phyloP scores from a whole-genome alignment of 2,797 vertebrate species.

The Trachops cirrhosus region DNA sequence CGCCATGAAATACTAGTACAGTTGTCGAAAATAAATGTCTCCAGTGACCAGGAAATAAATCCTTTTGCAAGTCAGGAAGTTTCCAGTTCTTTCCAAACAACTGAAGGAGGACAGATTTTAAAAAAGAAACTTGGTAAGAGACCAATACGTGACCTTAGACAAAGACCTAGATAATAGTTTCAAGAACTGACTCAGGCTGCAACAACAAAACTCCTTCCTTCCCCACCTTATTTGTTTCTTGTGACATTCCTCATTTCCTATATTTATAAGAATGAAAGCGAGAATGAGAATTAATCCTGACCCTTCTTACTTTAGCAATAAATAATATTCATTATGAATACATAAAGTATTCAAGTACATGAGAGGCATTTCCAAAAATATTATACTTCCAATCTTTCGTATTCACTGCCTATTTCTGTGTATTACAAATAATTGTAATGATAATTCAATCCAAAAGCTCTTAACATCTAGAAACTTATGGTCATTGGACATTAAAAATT shows the following conservation, averaged over 20 bases:
- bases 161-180: neutral
- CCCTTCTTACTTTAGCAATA: neutral
- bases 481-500: slow-evolving; percentile 54
- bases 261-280: neutral
- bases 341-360: neutral
- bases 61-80: neutral
- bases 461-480: slow-evolving; percentile 52
- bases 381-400: neutral
- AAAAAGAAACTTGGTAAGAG: neutral
- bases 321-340: neutral
- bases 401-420: neutral
- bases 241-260: neutral
- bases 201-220: neutral
- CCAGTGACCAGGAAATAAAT: neutral
- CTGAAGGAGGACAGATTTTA: neutral
- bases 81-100: neutral
- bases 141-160: neutral
- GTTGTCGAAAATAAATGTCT: neutral
- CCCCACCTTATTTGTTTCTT: neutral
- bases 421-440: slow-evolving; percentile 3
- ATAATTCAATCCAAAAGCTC: slow-evolving; percentile 32
- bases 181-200: neutral
- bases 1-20: neutral
- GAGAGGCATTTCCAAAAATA: neutral
- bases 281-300: neutral